A percentile compares a stretch with the other conserved stretches of the same genome.
phyloP scores from a whole-genome alignment of 2,113 vertebrate genomes.

The Paramormyrops kingsleyae region DNA sequence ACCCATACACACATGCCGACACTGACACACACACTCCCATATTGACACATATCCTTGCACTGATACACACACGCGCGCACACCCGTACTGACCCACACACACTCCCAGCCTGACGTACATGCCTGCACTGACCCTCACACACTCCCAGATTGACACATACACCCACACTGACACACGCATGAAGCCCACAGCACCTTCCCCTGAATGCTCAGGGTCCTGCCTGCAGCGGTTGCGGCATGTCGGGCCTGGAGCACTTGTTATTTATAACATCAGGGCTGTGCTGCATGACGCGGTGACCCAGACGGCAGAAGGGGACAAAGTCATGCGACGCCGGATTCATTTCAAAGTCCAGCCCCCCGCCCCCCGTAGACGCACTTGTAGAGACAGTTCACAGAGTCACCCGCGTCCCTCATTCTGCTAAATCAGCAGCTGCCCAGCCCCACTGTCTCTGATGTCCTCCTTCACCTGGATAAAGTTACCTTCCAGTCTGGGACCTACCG shows the following conservation, averaged over 20 bases:
- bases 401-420: neutral
- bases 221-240: neutral
- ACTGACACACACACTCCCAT: neutral
- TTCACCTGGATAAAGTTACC: slow-evolving; percentile 17
- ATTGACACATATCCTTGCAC: neutral
- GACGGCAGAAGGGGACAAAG: neutral
- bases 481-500: neutral
- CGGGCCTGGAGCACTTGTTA: neutral
- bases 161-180: neutral
- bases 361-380: neutral
- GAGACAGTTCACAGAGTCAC: neutral
- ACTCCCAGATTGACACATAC: neutral
- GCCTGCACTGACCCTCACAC: neutral
- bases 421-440: neutral
- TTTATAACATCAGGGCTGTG: slow-evolving; percentile 4
- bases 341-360: neutral
- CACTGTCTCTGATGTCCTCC: neutral
- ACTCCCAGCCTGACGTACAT: neutral
- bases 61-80: neutral
- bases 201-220: neutral
- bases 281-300: neutral
- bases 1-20: neutral
- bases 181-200: neutral
- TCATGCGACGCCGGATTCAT: neutral
- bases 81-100: neutral